Percentiles rank a stretch among this genome's conserved stretches.
Evolutionary conservation across 2,888 invertebrate species (phyloP).

Genomic region (Drosophila kokeensis): DNA sequence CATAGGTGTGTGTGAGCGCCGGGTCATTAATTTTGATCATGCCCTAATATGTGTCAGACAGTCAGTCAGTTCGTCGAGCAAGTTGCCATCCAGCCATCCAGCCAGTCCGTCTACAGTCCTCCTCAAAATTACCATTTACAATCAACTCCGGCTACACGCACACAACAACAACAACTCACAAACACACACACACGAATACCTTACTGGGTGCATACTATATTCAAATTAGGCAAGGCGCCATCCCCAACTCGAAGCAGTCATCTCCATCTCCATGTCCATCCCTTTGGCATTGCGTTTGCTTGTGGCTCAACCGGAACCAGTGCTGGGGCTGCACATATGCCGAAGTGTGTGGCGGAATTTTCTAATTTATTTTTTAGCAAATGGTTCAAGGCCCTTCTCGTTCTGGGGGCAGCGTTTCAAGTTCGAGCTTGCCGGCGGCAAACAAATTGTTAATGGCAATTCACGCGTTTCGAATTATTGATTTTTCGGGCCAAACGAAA

Average conservation of each 20-base stretch:
- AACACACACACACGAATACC: slow-evolving; percentile 26
- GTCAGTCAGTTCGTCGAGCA: slow-evolving; percentile 30
- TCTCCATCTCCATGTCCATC: slow-evolving; percentile 22
- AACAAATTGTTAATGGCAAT: slow-evolving; percentile 78
- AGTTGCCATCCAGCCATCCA: slow-evolving; percentile 35
- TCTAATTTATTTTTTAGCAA: slow-evolving; percentile 84
- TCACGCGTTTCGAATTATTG: slow-evolving; percentile 71
- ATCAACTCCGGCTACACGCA: slow-evolving; percentile 39
- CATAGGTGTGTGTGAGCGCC: slow-evolving; percentile 56
- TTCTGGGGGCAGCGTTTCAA: slow-evolving; percentile 53
- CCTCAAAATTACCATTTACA: slow-evolving; percentile 66
- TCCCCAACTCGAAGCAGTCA: slow-evolving; percentile 32
- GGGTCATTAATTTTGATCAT: slow-evolving; percentile 82
- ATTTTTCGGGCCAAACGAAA: slow-evolving; percentile 68
- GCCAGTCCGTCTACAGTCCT: slow-evolving; percentile 41
- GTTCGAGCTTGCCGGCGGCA: slow-evolving; percentile 59
- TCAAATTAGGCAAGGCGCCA: slow-evolving; percentile 76
- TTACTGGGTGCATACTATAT: slow-evolving; percentile 53
- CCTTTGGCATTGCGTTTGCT: slow-evolving; percentile 26
- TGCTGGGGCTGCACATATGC: slow-evolving; percentile 61
- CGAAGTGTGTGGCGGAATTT: slow-evolving; percentile 81
- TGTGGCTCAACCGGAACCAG: slow-evolving; percentile 31
- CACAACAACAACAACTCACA: slow-evolving; percentile 28
- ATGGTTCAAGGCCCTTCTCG: slow-evolving; percentile 82
- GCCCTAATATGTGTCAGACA: slow-evolving; percentile 81